Conservation (phyloP, 2,113 vertebrate species). For the Petroica traversi region DNA sequence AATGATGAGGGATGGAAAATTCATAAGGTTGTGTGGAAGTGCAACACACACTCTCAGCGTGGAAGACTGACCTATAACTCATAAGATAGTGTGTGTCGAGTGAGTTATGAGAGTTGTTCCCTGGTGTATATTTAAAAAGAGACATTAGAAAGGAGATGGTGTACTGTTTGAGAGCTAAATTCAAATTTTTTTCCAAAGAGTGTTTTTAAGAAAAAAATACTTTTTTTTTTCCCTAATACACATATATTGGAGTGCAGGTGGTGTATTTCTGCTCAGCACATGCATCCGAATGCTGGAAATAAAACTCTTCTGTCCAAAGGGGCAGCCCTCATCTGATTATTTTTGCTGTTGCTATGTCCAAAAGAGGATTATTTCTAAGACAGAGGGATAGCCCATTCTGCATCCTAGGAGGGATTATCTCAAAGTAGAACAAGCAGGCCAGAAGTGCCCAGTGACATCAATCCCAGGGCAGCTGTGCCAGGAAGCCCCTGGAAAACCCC, state of each 20-base stretch:
- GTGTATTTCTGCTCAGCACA: background rate
- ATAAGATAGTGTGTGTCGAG: background rate
- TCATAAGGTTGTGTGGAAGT: conserved; percentile 34
- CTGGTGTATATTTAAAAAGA: conserved; percentile 28
- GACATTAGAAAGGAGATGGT: conserved; percentile 1
- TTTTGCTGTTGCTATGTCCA: background rate
- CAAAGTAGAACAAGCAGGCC: background rate
- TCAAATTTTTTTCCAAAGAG: background rate
- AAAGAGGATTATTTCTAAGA: background rate
- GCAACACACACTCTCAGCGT: background rate
- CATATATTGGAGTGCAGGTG: background rate
- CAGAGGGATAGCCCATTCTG: background rate
- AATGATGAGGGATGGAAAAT: conserved; percentile 43
- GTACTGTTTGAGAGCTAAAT: conserved; percentile 24
- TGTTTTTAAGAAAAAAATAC: background rate
- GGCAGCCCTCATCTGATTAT: background rate
- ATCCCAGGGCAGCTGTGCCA: background rate
- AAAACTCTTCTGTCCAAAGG: background rate
- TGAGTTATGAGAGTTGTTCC: conserved; percentile 22
- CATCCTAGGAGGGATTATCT: background rate
- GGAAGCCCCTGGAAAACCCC: rapidly evolving
- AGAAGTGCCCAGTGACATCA: background rate
- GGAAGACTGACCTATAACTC: conserved; percentile 49
- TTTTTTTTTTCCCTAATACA: rapidly evolving
- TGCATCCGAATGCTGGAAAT: background rate